Conservation (phyloP, 1,140 invertebrate genomes). For the Aleiodes sp. region DNA sequence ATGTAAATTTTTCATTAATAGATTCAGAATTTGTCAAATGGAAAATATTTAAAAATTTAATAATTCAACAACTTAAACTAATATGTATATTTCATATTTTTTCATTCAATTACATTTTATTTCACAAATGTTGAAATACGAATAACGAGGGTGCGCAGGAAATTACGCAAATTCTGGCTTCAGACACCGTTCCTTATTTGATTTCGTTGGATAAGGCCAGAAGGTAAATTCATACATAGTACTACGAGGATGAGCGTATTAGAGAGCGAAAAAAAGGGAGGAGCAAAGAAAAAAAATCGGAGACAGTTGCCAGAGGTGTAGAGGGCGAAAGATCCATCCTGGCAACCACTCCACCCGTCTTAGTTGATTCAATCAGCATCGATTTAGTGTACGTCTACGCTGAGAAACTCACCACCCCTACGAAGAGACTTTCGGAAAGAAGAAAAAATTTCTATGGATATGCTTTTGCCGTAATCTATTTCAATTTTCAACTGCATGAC, state of each 20-base stretch:
- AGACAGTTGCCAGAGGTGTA: neutral
- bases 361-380: constrained; percentile 39
- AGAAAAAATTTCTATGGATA: neutral
- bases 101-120: neutral
- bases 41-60: neutral
- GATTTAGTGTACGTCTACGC: constrained; percentile 28
- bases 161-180: constrained; percentile 21
- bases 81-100: neutral
- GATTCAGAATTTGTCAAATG: no score
- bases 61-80: neutral
- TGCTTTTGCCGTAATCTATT: constrained; percentile 31
- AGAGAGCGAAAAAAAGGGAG: constrained; percentile 1
- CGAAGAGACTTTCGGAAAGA: no score
- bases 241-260: neutral
- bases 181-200: constrained; percentile 17
- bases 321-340: constrained; percentile 1
- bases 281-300: neutral
- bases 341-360: constrained; percentile 10
- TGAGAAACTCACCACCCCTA: neutral
- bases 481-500: constrained; percentile 28
- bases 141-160: constrained; percentile 3
- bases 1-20: no score
- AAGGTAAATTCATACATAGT: neutral
- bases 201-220: neutral
- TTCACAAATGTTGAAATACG: neutral